These are phyloP conservation scores for Cygnus olor DNA, from an alignment of 2,797 vertebrate genomes.

Conservation along the genomic window DNA sequence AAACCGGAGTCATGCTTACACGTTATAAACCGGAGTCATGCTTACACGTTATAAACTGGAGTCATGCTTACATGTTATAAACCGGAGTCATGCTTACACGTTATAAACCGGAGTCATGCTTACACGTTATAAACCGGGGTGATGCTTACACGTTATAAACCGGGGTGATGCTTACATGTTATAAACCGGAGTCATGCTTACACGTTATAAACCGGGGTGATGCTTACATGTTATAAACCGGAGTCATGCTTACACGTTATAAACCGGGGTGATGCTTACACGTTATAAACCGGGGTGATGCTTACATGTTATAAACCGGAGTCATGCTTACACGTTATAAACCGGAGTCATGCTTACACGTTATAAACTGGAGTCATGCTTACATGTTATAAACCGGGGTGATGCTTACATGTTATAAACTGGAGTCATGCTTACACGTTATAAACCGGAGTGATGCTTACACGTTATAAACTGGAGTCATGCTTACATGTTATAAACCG, in stretches of 20 bases:
- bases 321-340: fast-evolving
- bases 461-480: fast-evolving
- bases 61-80: fast-evolving
- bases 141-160: fast-evolving
- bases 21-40: fast-evolving
- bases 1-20: no score
- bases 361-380: fast-evolving
- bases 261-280: background rate
- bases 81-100: background rate
- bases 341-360: background rate
- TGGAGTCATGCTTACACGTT: background rate
- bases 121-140: background rate
- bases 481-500: background rate
- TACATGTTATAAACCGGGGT: no score
- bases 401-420: no score
- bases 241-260: no score
- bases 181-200: no score
- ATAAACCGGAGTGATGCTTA: fast-evolving
- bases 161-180: background rate
- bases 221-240: no score
- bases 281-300: fast-evolving
- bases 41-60: background rate
- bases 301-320: background rate
- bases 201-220: no score
- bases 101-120: fast-evolving